Base-by-base conservation (phyloP, 2,888 invertebrate genomes). In the Ochlodes sylvanus region DNA sequence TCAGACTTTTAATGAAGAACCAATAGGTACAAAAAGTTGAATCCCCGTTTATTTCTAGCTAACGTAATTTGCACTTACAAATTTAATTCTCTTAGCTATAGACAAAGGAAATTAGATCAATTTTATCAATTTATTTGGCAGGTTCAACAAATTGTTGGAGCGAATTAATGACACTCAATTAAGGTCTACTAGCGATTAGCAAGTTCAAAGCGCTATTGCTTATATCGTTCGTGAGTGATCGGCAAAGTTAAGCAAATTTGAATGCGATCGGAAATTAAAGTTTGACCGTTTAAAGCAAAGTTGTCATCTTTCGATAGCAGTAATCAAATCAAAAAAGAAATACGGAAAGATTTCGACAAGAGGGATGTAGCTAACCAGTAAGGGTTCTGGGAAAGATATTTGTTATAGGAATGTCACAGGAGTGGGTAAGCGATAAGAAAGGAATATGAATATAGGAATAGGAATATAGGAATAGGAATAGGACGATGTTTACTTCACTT, bases 131-230 rank as follows among this genome's bases (percentile, higher is more conserved):
- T 64, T 57, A 47, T 14, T 52, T 27, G 52, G 56, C 5, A 47
- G 47, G 41, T 47, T 34, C 15, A n/a, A 56, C 32, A 56, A 63
- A 63, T 32, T 64, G 56, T 34, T 38, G 6, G 19, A 57, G n/a
- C 14, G n/a, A 64, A 64, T 56, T 64, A 38, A 64, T 64, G 64
- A 32, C 17, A 57, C 47, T 34, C 21, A 57, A 64, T 64, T 47
- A 64, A 10, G 34, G 19, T 19, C 6, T 52, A 17, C 56, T 64
- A 27, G 27, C 27, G 2, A 64, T 64, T 64, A 57, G 55, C 38
- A 47, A 57, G 44, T 64, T 52, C 14, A 21, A 52, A 52, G 52
- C 52, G 50, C 9, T 52, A 52, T 7, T 15, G 47, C 17, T 47
- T 17, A 17, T 17, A 17, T 47, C 17, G 47, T 15, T 47, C 47